Evolutionary conservation across 2,888 invertebrate species (phyloP).

Genomic region (Thera obeliscata): DNA sequence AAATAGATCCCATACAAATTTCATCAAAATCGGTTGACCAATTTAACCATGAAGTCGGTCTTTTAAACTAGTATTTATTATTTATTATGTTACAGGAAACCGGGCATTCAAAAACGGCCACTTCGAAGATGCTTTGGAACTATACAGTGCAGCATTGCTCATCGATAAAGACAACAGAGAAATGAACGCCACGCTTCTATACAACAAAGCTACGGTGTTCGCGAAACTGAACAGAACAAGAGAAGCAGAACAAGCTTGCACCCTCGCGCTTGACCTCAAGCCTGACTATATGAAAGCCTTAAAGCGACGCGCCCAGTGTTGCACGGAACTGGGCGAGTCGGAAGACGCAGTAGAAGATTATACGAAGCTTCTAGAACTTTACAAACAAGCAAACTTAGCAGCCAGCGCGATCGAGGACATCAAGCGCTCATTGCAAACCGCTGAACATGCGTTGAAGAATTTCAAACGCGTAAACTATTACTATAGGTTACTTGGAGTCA

Average conservation of each 20-base stretch:
- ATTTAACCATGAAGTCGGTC: too few relatives aligned
- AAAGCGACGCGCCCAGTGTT: constrained; percentile 93
- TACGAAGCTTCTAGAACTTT: constrained; percentile 91
- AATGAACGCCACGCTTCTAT: constrained; percentile 95
- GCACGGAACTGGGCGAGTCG: constrained; percentile 91
- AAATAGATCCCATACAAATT: too few relatives aligned
- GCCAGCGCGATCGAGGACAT: constrained; percentile 86
- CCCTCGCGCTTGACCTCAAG: constrained; percentile 92
- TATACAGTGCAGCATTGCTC: constrained; percentile 93
- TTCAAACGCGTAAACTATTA: constrained; percentile 87
- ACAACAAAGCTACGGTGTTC: constrained; percentile 95
- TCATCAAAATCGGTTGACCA: too few relatives aligned
- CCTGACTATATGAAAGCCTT: constrained; percentile 92
- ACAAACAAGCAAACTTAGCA: constrained; percentile 50
- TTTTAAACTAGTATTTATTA: not conserved
- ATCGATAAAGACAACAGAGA: constrained; percentile 93
- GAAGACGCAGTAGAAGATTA: constrained; percentile 97
- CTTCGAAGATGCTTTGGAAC: constrained; percentile 90
- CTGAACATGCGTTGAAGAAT: constrained; percentile 87
- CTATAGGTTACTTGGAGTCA: constrained; percentile 96
- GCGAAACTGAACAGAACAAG: constrained; percentile 90
- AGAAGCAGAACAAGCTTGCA: constrained; percentile 93
- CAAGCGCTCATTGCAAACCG: constrained; percentile 91
- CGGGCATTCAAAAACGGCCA: constrained; percentile 92
- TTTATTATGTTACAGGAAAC: constrained; percentile 82